Base-by-base conservation (phyloP, 2,113 vertebrate species). In the Pandion haliaetus region DNA sequence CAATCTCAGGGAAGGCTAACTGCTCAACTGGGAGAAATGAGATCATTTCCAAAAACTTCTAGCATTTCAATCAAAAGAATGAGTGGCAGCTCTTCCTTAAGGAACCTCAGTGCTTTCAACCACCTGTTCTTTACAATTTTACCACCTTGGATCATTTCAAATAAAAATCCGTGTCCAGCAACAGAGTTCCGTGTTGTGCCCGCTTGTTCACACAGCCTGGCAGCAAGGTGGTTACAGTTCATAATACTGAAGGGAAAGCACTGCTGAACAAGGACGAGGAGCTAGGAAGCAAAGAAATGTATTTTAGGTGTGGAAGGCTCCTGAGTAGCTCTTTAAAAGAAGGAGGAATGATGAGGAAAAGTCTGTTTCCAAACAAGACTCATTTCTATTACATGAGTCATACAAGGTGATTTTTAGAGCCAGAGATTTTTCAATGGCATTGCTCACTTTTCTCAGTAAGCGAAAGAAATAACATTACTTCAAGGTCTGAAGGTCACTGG, bases 401-500 rank as follows among this genome's bases (percentile, higher is more conserved):
- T 65, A 31, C 18, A 85, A 91, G 92, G 36, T 73, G 34, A 54
- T 78, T 77, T 94, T 86, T 90, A 42, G 70, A 88, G 40, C 34
- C 67, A 88, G 66, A 65, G 31, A n/a, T 13, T 62, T 92, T 92
- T 82, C 47, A 74, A 21, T 95, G 90, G 25, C 42, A 55, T 83
- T 62, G 44, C 58, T 95, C 50, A 65, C 61, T 96, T 92, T 80
- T 72, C 62, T 80, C 76, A 73, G 29, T 71, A 92, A 92, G 61
- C 17, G 3, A 95, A 89, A 91, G 58, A 88, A 83, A 86, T 38
- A 88, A 61, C 29, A 81, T 84, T 88, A 57, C n/a, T 86, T 93
- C 71, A 69, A 15, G 61, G 50, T 82, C 84, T 96, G 72, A 93
- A 97, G 85, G 91, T 86, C 92, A 95, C 66, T 70, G 38, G 44